Evolutionary conservation across 1,140 invertebrate species (phyloP), one percentile per base, ranked within the genome.

Genomic region (Plodia interpunctella): DNA sequence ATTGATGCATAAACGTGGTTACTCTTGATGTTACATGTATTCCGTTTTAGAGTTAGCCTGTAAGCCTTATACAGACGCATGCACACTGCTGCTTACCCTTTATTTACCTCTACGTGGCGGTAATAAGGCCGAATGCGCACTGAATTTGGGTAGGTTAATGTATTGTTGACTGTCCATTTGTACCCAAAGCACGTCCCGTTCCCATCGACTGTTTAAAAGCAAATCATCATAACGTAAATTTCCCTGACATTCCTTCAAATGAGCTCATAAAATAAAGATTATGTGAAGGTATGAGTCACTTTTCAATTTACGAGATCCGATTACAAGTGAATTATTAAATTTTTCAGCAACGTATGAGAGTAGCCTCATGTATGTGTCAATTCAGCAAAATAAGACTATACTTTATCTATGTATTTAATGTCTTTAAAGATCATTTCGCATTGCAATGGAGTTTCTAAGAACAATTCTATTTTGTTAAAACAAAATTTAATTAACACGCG

Each of bases 401-500:
- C n/a, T n/a, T n/a, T n/a, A n/a, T n/a, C n/a, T n/a, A n/a, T n/a
- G n/a, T n/a, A n/a, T n/a, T n/a, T n/a, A n/a, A n/a, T n/a, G n/a
- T n/a, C n/a, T n/a, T n/a, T 11, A 35, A 35, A 35, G 2, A 25
- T 25, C 21, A 9, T 35, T n/a, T 15, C 1, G 2, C n/a, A 15
- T 6, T 44, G 13, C 9, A 9, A 44, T 1, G 15, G 15, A 15
- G 38, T 44, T 17, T 44, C 38, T 44, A 15, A 44, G 13, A 44
- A 44, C 38, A 44, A 3, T 44, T 44, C 38, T 44, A 2, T 44
- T 44, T 44, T 17, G 38, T 17, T 44, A 44, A 44, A 44, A 15
- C 38, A 44, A 44, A 44, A 44, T 44, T 44, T 44, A 44, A 44
- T 44, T 44, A 44, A 44, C 38, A 44, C 38, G 38, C 2, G 38